These are phyloP conservation scores for Triops longicaudatus DNA, from an alignment of 1,140 invertebrate species.

Conservation along the genomic window DNA sequence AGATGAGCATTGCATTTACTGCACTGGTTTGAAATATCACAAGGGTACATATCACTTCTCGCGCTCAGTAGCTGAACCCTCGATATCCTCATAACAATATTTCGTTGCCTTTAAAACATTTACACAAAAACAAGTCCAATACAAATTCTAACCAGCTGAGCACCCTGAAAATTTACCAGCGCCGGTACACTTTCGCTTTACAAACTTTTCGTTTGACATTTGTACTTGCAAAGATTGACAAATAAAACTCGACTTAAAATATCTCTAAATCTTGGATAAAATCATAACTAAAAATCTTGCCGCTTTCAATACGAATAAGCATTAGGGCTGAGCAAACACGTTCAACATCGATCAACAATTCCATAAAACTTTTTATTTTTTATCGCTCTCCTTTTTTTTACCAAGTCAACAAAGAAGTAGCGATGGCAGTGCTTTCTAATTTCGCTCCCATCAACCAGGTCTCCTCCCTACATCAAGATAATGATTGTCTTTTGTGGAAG, in stretches of 20 bases:
- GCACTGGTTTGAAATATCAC: constrained; percentile 15
- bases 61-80: neutral
- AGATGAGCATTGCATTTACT: constrained; percentile 11
- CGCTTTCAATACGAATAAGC: neutral
- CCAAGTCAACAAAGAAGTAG: neutral
- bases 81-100: neutral
- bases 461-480: neutral
- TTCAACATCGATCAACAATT: neutral
- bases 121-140: neutral
- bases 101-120: neutral
- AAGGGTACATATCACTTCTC: constrained; percentile 11
- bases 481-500: constrained; percentile 31
- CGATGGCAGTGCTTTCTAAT: neutral
- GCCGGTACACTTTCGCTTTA: neutral
- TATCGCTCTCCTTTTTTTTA: neutral
- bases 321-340: neutral
- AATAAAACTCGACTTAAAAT: neutral
- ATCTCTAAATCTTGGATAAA: constrained; percentile 4
- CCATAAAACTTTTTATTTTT: neutral
- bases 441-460: neutral
- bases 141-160: neutral
- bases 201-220: constrained; percentile 5
- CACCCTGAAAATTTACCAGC: neutral
- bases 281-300: neutral
- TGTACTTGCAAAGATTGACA: constrained; percentile 8